Conservation (phyloP, 2,888 invertebrate genomes). For the Acanthosepion lycidas region DNA sequence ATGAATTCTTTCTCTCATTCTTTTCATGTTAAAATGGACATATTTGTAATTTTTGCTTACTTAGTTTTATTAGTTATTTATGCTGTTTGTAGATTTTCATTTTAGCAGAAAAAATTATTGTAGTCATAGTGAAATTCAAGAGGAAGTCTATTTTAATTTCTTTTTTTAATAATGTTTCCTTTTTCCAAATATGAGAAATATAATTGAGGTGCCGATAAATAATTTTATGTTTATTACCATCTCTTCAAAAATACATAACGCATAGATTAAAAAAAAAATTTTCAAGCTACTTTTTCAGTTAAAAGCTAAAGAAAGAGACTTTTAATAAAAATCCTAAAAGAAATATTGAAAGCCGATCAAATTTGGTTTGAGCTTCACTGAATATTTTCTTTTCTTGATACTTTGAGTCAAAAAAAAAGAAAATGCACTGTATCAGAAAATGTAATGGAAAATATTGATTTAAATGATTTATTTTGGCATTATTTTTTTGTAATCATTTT, state of each 20-base stretch:
- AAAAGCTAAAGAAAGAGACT: neutral
- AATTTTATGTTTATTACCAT: neutral
- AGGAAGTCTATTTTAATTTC: too few species aligned
- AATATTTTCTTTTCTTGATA: neutral
- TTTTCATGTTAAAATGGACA: too few species aligned
- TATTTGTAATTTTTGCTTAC: neutral
- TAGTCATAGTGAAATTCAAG: neutral
- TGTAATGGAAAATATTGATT: conserved; percentile 33
- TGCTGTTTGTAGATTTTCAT: neutral
- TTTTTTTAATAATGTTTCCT: too few species aligned
- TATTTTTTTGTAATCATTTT: too few species aligned
- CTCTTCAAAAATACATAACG: neutral
- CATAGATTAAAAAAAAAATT: neutral
- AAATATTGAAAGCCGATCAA: neutral
- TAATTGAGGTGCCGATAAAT: neutral
- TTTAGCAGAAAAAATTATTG: neutral
- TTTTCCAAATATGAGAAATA: neutral
- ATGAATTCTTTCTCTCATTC: too few species aligned
- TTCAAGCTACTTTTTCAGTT: neutral
- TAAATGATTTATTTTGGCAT: neutral
- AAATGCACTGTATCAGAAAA: neutral
- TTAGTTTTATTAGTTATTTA: neutral
- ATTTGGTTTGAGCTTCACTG: neutral
- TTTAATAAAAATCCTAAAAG: neutral
- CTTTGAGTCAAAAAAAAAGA: neutral